These are phyloP conservation scores for Canis aureus DNA, from an alignment of 2,113 vertebrate genomes.

Conservation along the genomic window DNA sequence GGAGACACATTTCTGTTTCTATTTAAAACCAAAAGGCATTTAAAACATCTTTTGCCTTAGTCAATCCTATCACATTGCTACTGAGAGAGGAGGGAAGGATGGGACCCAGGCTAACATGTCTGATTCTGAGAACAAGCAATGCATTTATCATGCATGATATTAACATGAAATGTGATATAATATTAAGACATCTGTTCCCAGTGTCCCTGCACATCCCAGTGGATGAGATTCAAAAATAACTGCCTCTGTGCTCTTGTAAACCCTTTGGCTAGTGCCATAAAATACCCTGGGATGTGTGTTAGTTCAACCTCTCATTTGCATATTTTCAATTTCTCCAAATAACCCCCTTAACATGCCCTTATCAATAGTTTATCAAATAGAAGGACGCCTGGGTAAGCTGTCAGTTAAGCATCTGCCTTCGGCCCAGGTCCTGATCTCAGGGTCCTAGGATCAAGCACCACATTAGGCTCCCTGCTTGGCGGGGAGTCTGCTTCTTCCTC, in stretches of 20 bases:
- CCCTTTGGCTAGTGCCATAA: background rate
- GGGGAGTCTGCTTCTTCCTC: background rate
- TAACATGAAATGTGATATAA: accelerated
- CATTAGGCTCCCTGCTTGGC: background rate
- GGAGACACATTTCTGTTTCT: background rate
- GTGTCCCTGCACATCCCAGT: background rate
- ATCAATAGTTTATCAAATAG: background rate
- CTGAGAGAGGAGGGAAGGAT: background rate
- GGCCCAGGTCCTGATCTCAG: background rate
- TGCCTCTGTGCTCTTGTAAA: background rate
- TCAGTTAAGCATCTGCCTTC: background rate
- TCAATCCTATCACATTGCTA: background rate
- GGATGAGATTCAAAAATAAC: background rate
- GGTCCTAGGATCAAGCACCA: background rate
- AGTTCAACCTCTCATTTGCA: background rate
- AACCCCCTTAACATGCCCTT: background rate
- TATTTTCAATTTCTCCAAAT: background rate
- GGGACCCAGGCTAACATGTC: background rate
- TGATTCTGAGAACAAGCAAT: background rate
- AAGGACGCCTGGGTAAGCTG: background rate
- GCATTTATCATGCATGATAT: background rate
- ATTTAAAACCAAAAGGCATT: background rate
- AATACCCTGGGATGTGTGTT: background rate
- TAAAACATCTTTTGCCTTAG: background rate
- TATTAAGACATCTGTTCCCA: background rate